Base-by-base conservation (phyloP, 1,140 invertebrate species). In the Hycleus cichorii region DNA sequence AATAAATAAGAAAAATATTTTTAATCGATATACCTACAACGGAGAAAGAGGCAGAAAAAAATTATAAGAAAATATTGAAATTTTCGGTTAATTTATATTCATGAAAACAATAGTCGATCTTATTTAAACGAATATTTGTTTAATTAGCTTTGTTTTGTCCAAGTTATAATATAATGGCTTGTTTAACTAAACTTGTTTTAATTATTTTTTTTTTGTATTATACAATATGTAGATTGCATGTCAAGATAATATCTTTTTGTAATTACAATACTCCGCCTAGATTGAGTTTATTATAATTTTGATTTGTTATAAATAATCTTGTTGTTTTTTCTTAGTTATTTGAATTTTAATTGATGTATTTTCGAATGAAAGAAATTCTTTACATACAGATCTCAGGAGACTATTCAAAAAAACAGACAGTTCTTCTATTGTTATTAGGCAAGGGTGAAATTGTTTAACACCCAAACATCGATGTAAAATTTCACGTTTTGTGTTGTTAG, bases 151-250 rank as follows among this genome's bases (percentile, higher is more conserved):
- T 53, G 51, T 53, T 53, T 53, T 53, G 42, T 43, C 51, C 46
- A 53, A 45, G 40, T 47, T 45, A 48, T 45, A 26, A 55, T 7
- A 45, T 56, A 56, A 56, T 48, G 53, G 47, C 26, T 47, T 56
- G 53, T 56, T 56, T 56, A 45, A 56, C 47, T 56, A 47, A 49
- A 42, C 42, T 38, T 57, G 51, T 52, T 58, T 58, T 52, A 58
- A 52, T 49, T 52, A 40, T 58, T 58, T 58, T 48, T 58, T 48
- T 43, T 48, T 52, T 47, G 11, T 58, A 52, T 39, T 27, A 53
- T 53, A 53, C 51, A 45, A 46, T 50, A 42, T 52, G 46, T 58
- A 58, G 49, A 58, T 58, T 58, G 43, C 57, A 50, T 58, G 57
- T 58, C 49, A 52, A 58, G 57, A 58, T 58, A 47, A 38, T 57